These are phyloP conservation scores for Isotomurus palustris DNA, from an alignment of 2,888 invertebrate genomes.

Conservation along the genomic window DNA sequence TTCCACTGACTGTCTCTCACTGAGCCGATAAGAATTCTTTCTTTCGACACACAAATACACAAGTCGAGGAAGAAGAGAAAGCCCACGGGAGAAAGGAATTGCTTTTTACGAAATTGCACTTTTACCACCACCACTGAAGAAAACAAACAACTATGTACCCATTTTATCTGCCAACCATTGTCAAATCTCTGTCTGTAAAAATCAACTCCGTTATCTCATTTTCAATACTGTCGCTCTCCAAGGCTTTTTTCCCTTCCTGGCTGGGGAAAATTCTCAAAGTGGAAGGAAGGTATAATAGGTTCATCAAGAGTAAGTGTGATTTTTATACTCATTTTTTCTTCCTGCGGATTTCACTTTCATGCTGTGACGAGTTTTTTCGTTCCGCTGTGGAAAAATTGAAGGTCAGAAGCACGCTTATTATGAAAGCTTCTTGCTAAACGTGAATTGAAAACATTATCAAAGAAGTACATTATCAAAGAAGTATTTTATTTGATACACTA, in stretches of 20 bases:
- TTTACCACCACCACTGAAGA: constrained; percentile 33
- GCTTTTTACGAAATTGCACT: constrained; percentile 47
- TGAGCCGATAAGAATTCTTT: constrained; percentile 44
- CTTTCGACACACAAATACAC: background rate
- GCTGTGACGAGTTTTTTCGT: no score
- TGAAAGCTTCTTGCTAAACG: no score
- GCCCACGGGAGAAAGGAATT: constrained; percentile 44
- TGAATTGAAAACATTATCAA: no score
- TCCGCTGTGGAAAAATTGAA: no score
- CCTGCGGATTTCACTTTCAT: no score
- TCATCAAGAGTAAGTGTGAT: no score
- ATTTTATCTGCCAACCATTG: constrained; percentile 14
- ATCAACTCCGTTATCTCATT: constrained; percentile 5
- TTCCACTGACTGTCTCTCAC: constrained; percentile 39
- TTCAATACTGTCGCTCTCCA: background rate
- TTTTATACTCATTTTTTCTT: no score
- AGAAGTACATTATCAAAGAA: no score
- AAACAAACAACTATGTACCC: constrained; percentile 13
- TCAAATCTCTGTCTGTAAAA: constrained; percentile 17
- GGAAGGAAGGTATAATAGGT: no score
- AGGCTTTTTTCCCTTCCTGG: background rate
- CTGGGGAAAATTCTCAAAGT: no score
- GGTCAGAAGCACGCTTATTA: no score
- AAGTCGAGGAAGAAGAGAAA: constrained; percentile 3
- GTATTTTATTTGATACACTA: no score